These are phyloP conservation scores for Sylvia atricapilla DNA, from an alignment of 2,113 vertebrate genomes.

Conservation along the genomic window DNA sequence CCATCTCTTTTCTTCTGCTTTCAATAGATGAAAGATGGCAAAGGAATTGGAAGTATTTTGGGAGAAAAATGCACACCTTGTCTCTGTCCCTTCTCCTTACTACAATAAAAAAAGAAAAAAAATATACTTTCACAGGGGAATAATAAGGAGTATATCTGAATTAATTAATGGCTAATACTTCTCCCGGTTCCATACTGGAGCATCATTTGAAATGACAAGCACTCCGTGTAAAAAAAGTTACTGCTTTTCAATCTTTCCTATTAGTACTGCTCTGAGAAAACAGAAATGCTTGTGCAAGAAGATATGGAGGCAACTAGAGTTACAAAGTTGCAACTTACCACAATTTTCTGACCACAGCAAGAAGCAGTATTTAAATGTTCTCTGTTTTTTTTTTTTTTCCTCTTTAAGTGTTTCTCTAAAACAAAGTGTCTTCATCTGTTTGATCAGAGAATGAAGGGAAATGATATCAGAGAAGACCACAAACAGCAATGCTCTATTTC, in stretches of 20 bases:
- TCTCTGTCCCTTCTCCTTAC: background rate
- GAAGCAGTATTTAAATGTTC: background rate
- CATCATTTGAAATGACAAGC: background rate
- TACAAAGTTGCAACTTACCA: background rate
- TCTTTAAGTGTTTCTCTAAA: background rate
- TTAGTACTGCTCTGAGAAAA: background rate
- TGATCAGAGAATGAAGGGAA: background rate
- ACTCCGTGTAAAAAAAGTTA: background rate
- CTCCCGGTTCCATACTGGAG: background rate
- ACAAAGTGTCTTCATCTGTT: background rate
- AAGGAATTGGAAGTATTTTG: background rate
- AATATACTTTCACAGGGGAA: background rate
- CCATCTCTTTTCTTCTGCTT: background rate
- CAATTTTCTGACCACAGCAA: background rate
- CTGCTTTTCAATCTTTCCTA: background rate
- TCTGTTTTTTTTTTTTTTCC: too few species aligned
- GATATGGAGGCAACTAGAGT: background rate
- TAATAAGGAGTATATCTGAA: background rate
- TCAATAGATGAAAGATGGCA: background rate
- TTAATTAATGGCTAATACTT: background rate
- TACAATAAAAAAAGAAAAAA: background rate
- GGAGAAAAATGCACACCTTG: background rate
- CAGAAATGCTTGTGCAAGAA: background rate
- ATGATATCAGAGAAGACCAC: background rate
- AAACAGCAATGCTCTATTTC: background rate